Base-by-base conservation (phyloP, 2,113 vertebrate species). In the Egretta garzetta region DNA sequence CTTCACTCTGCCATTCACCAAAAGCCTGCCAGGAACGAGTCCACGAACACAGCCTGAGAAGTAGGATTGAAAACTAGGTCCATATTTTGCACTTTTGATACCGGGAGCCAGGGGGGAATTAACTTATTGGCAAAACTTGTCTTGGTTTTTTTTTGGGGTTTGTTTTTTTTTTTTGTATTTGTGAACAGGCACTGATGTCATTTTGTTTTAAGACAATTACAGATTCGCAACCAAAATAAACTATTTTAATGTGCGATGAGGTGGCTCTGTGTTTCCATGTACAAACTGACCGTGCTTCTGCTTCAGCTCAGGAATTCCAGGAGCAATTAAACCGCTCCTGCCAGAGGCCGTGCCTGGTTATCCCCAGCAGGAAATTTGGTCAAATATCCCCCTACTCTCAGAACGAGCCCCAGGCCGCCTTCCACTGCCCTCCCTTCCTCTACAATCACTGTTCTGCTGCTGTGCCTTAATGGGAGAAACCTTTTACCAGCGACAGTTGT, bases 31-130 rank as follows among this genome's bases (percentile, higher is more conserved):
- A 75, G 93, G 63, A 93, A 55, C 72, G 22, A 19, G 63, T 41
- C 45, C 22, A 33, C 45, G 26, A 39, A 75, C 8, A 22, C 58
- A 77, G 85, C 94, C 92, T 87, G 79, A 64, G 56, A 76, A 68
- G 94, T 47, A 66, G 94, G 95, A 91, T 94, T 92, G 96, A 97
- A 90, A 97, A 94, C 94, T 86, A 92, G 93, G 96, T 71, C 88
- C 96, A 90, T 83, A 93, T 97, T 98, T 98, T 98, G 98, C 98
- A 98, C 98, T 98, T 98, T 98, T 98, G 98, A 98, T 98, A 98
- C 97, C 92, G 94, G 96, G 88, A 10, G 17, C 41, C 5, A 59
- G 66, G 9, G 33, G 67, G 72, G 26, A 79, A 98, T 97, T 98
- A 98, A 98, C 77, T 98, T 98, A 98, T 98, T 97, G 94, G 96